phyloP scores from a whole-genome alignment of 2,888 invertebrate genomes.

The Timandra comae region DNA sequence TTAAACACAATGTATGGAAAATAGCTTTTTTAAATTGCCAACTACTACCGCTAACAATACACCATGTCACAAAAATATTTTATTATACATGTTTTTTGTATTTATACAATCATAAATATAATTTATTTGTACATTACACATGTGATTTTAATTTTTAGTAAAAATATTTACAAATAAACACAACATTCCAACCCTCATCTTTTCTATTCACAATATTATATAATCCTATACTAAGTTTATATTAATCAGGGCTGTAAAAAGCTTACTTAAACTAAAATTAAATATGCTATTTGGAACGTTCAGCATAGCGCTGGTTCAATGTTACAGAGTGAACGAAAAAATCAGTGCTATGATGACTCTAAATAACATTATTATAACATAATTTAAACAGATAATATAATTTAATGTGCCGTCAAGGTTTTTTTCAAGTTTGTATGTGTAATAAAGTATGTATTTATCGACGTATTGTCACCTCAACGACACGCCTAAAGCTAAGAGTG shows the following conservation, averaged over 20 bases:
- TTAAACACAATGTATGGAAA: constrained; percentile 51
- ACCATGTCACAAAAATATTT: constrained; percentile 74
- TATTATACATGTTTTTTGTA: constrained; percentile 54
- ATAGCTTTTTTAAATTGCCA: constrained; percentile 46
- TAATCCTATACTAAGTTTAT: constrained; percentile 39
- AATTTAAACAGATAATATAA: too few species aligned
- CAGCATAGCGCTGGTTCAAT: too few species aligned
- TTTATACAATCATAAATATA: constrained; percentile 63
- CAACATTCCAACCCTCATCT: constrained; percentile 51
- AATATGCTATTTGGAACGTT: constrained; percentile 7
- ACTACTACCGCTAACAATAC: constrained; percentile 49
- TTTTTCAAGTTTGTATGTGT: neutral
- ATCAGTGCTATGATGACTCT: neutral
- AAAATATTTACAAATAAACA: constrained; percentile 69
- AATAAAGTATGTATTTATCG: neutral
- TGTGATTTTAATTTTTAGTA: constrained; percentile 46
- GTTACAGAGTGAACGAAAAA: neutral
- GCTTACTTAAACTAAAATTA: constrained; percentile 41
- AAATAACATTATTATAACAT: too few species aligned
- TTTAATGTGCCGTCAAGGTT: neutral
- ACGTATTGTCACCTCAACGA: constrained; percentile 11
- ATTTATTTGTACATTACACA: constrained; percentile 68
- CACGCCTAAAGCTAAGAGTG: constrained; percentile 1
- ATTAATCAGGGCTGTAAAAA: constrained; percentile 60
- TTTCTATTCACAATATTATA: constrained; percentile 50